phyloP scores from a whole-genome alignment of 2,888 invertebrate species.

The Cataglyphis albicans region DNA sequence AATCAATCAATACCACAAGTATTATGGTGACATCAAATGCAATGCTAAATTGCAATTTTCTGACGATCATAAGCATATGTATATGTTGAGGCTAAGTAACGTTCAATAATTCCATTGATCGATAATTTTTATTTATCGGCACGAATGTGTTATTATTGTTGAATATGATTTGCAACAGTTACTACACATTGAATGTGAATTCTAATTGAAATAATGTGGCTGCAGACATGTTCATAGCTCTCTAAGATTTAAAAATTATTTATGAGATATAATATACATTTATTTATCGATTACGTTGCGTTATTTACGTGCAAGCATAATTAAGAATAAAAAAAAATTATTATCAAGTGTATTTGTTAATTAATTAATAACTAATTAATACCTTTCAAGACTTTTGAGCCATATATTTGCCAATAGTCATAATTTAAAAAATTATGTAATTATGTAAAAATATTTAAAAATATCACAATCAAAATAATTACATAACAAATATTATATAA shows the following conservation, averaged over 20 bases:
- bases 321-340: constrained; percentile 3
- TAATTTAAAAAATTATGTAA: background rate
- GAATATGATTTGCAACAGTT: background rate
- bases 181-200: background rate
- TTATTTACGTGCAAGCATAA: background rate
- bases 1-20: constrained; percentile 38
- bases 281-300: background rate
- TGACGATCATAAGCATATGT: constrained; percentile 25
- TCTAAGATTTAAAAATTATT: no score
- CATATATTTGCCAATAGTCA: no score
- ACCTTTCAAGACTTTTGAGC: background rate
- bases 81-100: constrained; percentile 14
- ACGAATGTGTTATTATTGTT: constrained; percentile 9
- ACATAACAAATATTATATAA: background rate
- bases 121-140: constrained; percentile 19
- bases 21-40: constrained; percentile 22
- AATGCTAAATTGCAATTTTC: constrained; percentile 29
- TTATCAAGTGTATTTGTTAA: background rate
- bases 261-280: no score
- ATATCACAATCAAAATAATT: background rate
- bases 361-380: constrained; percentile 20
- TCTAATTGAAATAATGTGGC: no score
- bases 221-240: no score
- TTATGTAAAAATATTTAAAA: background rate
- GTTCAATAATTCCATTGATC: constrained; percentile 20